These are phyloP conservation scores for Calyptommatus sinebrachiatus DNA, from an alignment of 2,113 vertebrate genomes.

Conservation along the genomic window DNA sequence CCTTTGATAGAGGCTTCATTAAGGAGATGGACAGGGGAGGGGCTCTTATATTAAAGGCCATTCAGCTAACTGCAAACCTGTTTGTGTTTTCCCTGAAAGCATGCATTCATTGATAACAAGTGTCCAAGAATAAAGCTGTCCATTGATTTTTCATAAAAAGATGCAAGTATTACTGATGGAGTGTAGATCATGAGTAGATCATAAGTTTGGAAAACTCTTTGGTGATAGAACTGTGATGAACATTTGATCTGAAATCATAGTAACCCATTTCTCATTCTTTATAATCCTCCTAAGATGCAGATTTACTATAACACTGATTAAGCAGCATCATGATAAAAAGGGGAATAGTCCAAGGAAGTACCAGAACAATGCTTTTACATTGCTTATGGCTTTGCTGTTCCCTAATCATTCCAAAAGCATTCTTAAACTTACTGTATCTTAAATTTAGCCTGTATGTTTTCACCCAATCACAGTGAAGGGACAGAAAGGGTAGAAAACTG, in stretches of 20 bases:
- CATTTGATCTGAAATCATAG: background rate
- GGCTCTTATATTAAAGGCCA: accelerated
- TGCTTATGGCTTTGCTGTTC: too few species aligned
- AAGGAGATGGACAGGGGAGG: background rate
- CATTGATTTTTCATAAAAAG: background rate
- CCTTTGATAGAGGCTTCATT: conserved; percentile 8
- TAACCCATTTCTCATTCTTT: background rate
- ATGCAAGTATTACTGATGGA: accelerated
- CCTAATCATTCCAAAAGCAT: too few species aligned
- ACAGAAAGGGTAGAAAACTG: too few species aligned
- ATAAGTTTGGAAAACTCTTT: background rate
- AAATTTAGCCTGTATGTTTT: too few species aligned
- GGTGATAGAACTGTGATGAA: background rate
- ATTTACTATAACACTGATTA: background rate
- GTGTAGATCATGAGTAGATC: background rate
- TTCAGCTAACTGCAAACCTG: conserved; percentile 9
- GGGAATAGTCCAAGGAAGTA: background rate
- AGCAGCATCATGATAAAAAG: background rate
- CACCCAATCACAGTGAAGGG: too few species aligned
- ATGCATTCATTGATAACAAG: background rate
- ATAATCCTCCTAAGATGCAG: background rate
- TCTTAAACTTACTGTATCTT: too few species aligned
- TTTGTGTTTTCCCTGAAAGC: conserved; percentile 25
- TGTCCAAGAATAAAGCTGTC: background rate
- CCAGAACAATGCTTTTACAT: too few species aligned